phyloP scores from a whole-genome alignment of 2,888 invertebrate genomes.

The Neuroscelio doddi region DNA sequence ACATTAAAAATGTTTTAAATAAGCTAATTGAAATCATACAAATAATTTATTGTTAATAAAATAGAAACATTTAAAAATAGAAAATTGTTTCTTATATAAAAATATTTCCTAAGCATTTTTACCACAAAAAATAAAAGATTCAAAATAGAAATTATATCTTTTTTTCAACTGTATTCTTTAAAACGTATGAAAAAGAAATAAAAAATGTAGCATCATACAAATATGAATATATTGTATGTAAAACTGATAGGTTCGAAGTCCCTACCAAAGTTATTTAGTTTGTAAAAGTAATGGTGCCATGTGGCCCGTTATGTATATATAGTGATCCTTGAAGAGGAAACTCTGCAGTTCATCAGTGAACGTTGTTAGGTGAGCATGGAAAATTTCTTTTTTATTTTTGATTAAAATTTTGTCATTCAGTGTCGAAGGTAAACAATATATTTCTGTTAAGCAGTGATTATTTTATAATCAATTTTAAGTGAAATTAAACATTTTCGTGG shows the following conservation, averaged over 20 bases:
- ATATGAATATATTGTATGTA: slow-evolving; percentile 22
- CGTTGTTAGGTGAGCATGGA: slow-evolving; percentile 64
- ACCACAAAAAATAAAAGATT: no score
- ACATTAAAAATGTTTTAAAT: no score
- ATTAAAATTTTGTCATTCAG: not conserved
- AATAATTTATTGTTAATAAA: no score
- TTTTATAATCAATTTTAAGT: not conserved
- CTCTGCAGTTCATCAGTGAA: slow-evolving; percentile 65
- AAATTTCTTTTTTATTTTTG: slow-evolving; percentile 17
- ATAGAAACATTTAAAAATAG: no score
- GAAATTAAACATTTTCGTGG: not conserved
- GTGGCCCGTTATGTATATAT: slow-evolving; percentile 67
- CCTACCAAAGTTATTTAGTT: slow-evolving; percentile 34
- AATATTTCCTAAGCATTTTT: no score
- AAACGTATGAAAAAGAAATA: no score
- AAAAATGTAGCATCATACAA: no score
- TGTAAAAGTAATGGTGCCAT: slow-evolving; percentile 46
- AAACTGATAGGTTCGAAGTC: slow-evolving; percentile 40
- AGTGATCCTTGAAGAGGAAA: slow-evolving; percentile 60
- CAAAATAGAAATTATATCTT: no score
- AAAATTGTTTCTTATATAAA: no score
- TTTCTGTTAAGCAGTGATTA: not conserved
- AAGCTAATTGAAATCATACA: no score
- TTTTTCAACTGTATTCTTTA: no score
- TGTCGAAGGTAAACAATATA: not conserved